Percentiles rank a stretch among this genome's conserved stretches.
phyloP scores from a whole-genome alignment of 2,113 vertebrate species.

The Castor canadensis region DNA sequence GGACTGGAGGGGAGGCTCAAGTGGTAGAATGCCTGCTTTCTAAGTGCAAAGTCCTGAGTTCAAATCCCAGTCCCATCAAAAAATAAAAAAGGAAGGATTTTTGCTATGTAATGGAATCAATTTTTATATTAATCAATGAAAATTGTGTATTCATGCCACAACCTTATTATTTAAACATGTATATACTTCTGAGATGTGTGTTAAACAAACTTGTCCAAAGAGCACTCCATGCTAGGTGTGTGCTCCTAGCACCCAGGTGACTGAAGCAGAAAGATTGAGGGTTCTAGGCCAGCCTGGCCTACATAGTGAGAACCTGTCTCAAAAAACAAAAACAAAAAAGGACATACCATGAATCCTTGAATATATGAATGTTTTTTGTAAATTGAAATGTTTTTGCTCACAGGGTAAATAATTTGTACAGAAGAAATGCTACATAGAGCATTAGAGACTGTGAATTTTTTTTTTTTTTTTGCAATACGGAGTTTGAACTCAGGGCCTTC shows the following conservation, averaged over 20 bases:
- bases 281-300: neutral
- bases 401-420: neutral
- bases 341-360: neutral
- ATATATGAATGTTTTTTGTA: neutral
- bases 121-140: neutral
- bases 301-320: neutral
- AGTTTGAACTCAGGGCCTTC: too few species aligned
- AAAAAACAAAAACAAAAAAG: neutral
- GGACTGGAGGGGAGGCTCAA: too few species aligned
- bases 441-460: neutral
- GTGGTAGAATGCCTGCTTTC: too few species aligned
- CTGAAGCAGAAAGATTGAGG: neutral
- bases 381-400: neutral
- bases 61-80: too few species aligned
- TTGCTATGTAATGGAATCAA: neutral
- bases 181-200: neutral
- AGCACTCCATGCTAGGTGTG: neutral
- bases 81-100: neutral
- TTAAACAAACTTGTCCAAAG: neutral
- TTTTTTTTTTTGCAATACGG: too few species aligned
- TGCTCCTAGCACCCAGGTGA: neutral
- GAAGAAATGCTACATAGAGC: neutral
- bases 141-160: neutral
- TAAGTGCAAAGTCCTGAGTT: too few species aligned
- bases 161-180: constrained; percentile 11